Evolutionary conservation across 2,797 vertebrate genomes (phyloP).

Genomic region (Heteromormyrus szaboi): DNA sequence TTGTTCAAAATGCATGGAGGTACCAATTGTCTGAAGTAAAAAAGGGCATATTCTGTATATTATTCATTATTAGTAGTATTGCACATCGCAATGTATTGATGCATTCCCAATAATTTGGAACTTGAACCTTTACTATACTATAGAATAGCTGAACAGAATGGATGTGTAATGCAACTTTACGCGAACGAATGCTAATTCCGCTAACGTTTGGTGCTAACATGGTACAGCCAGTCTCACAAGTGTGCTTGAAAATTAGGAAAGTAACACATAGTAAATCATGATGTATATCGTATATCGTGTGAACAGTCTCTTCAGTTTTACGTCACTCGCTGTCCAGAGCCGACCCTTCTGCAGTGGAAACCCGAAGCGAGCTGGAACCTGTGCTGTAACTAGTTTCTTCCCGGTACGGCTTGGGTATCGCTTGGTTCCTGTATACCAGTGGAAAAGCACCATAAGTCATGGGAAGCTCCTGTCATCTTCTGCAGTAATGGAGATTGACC

Average conservation of each 20-base stretch:
- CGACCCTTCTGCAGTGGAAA: background rate
- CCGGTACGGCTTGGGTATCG: background rate
- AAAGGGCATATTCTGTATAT: background rate
- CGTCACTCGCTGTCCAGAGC: background rate
- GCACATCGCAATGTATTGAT: background rate
- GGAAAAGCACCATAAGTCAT: background rate
- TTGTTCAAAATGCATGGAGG: background rate
- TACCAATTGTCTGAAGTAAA: background rate
- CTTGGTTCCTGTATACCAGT: background rate
- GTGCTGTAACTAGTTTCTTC: background rate
- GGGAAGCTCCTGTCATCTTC: background rate
- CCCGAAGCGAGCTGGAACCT: background rate
- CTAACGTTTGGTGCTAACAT: background rate
- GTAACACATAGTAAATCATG: background rate
- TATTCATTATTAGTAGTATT: background rate
- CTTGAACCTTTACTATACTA: background rate
- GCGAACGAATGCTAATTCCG: background rate
- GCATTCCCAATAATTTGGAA: background rate
- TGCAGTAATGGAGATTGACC: conserved; percentile 15
- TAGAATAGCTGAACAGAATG: background rate
- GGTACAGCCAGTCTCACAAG: background rate
- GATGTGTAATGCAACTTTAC: background rate
- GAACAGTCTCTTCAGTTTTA: background rate
- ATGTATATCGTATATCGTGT: background rate
- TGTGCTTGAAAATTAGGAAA: background rate